Evolutionary conservation across 2,888 invertebrate species (phyloP), one percentile per base, ranked within the genome.

Genomic region (Agrochola litura): DNA sequence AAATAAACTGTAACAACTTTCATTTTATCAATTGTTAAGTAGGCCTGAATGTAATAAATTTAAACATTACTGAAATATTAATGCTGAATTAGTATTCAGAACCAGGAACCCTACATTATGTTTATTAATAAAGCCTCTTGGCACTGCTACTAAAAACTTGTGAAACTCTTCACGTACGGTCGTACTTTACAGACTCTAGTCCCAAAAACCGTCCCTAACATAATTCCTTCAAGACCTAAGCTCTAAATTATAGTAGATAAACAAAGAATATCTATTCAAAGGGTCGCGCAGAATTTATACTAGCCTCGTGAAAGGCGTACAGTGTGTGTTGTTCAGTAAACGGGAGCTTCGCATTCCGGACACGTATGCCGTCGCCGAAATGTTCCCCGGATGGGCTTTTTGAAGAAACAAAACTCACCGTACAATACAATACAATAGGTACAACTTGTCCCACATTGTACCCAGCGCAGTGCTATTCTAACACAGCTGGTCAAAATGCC

Each of bases 341-440:
- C 63, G 77, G 76, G 80, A 81, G 74, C 81, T 86, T 78, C 82
- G 79, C 80, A 93, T 92, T 92, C 93, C 69, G 77, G 86, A 87
- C 93, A 93, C 94, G 93, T 93, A 86, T 83, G 81, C 72, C 81
- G 91, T 91, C 91, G 90, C 90, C 89, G 90, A 92, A 92, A 92
- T 92, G 92, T 92, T 90, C 87, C 90, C 89, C 86, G 85, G 85
- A 89, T 89, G 88, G 90, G 89, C 91, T 91, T 93, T 93, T 93
- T 90, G 89, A 92, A 92, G 92, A 92, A 92, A 93, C 92, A 92
- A 93, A 93, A 93, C 92, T 92, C 88, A 88, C 88, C 86, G 79
- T 82, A 87, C 84, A 84, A 87, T 84, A 89, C 81, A 86, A 86
- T 87, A 86, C 52, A 52, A 52, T 52, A 52, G 52, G 52, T 52